Conservation (phyloP, 2,113 vertebrate genomes). For the Sorex araneus region DNA sequence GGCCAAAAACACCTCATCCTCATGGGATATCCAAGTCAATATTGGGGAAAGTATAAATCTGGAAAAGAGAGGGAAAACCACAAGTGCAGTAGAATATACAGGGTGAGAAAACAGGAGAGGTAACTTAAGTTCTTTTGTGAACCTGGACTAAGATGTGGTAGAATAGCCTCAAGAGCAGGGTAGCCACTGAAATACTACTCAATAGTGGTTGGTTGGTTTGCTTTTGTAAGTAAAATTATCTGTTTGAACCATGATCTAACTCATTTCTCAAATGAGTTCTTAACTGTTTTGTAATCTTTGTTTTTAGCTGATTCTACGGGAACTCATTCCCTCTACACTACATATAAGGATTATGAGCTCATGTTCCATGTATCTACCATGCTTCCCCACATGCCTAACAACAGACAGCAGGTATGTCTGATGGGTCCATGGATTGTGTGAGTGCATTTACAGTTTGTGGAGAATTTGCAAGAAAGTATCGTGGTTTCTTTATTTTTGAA, state of each 20-base stretch:
- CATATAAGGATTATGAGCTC: conserved; percentile 98
- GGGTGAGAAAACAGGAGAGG: neutral
- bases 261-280: neutral
- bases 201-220: neutral
- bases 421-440: accelerated
- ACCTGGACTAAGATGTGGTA: neutral
- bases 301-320: conserved; percentile 97
- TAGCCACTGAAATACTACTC: accelerated
- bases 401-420: conserved; percentile 95
- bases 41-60: too few relatives aligned
- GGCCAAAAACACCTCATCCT: neutral
- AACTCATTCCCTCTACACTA: conserved; percentile 98
- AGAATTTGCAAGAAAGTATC: neutral
- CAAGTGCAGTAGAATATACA: accelerated
- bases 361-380: conserved; percentile 99
- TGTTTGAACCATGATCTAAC: neutral
- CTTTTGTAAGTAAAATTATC: accelerated
- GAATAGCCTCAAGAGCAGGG: too few relatives aligned
- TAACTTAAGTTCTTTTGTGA: neutral
- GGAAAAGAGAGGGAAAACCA: neutral
- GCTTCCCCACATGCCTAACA: conserved; percentile 98
- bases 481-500: neutral
- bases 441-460: neutral
- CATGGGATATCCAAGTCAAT: neutral
- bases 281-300: conserved; percentile 71